Evolutionary conservation across 2,888 invertebrate species (phyloP), one percentile per base, ranked within the genome.

Genomic region (Sisyra nigra): DNA sequence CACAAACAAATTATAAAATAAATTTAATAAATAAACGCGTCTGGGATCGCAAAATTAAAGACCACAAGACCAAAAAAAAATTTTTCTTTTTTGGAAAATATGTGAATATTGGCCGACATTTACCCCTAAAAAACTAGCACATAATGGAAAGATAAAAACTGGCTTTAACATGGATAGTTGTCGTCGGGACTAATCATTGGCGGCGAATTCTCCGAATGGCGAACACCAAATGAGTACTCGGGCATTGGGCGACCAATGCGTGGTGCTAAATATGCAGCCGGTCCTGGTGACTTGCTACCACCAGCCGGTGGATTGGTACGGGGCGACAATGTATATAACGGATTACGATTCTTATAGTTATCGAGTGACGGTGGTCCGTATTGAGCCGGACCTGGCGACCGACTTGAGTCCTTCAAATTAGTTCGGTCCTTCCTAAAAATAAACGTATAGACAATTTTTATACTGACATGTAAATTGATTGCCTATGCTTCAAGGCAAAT

Each of bases 131-230:
- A 24, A 24, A 24, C 7, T 24, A 24, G 5, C 3, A 24, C 24
- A 24, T 7, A 24, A 24, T 24, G 24, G 24, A 7, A 24, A 24
- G 24, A 24, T 3, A 24, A 24, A 24, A 24, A 24, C 5, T 24
- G 24, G 10, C 24, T 14, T 39, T n/a, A 17, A 11, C 39, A 39
- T 2, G 71, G 71, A 65, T 71, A 66, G 40, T 70, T 68, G 53
- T 77, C 76, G 45, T 71, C 67, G 17, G 67, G 66, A 40, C 74
- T 69, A 50, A 77, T 66, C 57, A 74, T 69, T 4, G 74, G 69
- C 32, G 68, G 64, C 11, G 65, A 62, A 51, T 65, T 70, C 42
- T 62, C 63, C 9, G 64, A 68, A 55, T 75, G 73, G 46, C 66
- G 65, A 13, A 66, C 63, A 24, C 78, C 77, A 55, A 77, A 77